These are phyloP conservation scores for Drosophila sordidula DNA, from an alignment of 2,888 invertebrate genomes.

Conservation along the genomic window DNA sequence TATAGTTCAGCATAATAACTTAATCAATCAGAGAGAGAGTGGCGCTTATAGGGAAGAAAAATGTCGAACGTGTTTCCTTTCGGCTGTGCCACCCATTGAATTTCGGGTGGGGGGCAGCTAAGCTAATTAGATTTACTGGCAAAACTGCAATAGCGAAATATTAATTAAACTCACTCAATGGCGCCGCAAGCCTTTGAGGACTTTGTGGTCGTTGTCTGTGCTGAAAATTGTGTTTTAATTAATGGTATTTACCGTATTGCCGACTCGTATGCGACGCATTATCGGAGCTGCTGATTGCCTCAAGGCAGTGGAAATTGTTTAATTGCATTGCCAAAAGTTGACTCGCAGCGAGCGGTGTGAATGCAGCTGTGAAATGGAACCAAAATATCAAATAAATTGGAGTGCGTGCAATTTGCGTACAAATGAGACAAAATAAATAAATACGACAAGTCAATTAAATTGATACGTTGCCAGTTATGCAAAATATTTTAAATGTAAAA, in stretches of 20 bases:
- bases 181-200: constrained; percentile 34
- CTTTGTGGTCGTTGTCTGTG: constrained; percentile 29
- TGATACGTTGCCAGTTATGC: too few relatives aligned
- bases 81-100: constrained; percentile 9
- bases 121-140: constrained; percentile 40
- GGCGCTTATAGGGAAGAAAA: background rate
- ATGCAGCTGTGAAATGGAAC: constrained; percentile 17
- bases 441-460: constrained; percentile 8
- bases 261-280: constrained; percentile 28
- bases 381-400: constrained; percentile 4
- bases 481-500: too few relatives aligned
- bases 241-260: constrained; percentile 37
- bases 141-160: constrained; percentile 29
- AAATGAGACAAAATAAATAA: constrained; percentile 6
- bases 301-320: constrained; percentile 45
- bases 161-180: constrained; percentile 50
- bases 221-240: constrained; percentile 49
- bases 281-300: constrained; percentile 46
- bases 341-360: background rate
- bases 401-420: background rate
- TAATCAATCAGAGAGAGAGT: too few relatives aligned
- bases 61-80: constrained; percentile 5
- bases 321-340: constrained; percentile 41
- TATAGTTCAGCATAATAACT: too few relatives aligned
- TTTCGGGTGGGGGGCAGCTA: too few relatives aligned